Conservation (phyloP, 2,113 vertebrate species). For the Mirza zaza region DNA sequence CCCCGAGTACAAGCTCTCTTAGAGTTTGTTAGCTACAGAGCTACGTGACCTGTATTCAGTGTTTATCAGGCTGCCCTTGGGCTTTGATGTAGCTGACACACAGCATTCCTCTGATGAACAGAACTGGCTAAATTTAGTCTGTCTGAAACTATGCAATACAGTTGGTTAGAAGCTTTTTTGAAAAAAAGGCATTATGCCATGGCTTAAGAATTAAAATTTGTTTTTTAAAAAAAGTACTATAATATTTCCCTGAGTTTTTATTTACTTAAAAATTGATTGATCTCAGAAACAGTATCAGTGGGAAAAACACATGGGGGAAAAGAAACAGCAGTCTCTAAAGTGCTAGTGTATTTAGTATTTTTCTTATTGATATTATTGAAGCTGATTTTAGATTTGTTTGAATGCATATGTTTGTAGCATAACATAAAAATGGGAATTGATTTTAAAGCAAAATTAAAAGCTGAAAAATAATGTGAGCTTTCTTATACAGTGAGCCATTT, state of each 20-base stretch:
- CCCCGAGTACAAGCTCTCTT: conserved; percentile 87
- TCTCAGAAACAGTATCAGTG: neutral
- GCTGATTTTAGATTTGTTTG: conserved; percentile 5
- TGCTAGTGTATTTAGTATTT: conserved; percentile 44
- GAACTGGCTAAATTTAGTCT: conserved; percentile 91
- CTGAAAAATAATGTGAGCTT: neutral
- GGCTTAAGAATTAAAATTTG: conserved; percentile 79
- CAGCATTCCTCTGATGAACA: conserved; percentile 89
- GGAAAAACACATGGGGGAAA: neutral
- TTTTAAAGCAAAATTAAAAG: conserved; percentile 43
- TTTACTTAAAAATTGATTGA: conserved; percentile 64
- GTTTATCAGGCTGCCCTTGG: conserved; percentile 89
- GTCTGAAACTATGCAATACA: conserved; percentile 85
- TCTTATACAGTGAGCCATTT: neutral
- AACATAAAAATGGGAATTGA: neutral
- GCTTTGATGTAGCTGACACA: conserved; percentile 90
- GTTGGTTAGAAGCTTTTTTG: conserved; percentile 84
- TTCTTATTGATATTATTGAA: conserved; percentile 38
- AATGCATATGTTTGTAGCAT: neutral
- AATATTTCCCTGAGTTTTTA: conserved; percentile 70
- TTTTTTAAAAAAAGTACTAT: conserved; percentile 53
- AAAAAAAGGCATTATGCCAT: conserved; percentile 77
- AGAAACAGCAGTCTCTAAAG: conserved; percentile 22
- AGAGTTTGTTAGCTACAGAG: conserved; percentile 89
- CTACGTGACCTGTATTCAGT: conserved; percentile 92